phyloP scores from a whole-genome alignment of 1,140 invertebrate genomes.

The Ladona fulva region DNA sequence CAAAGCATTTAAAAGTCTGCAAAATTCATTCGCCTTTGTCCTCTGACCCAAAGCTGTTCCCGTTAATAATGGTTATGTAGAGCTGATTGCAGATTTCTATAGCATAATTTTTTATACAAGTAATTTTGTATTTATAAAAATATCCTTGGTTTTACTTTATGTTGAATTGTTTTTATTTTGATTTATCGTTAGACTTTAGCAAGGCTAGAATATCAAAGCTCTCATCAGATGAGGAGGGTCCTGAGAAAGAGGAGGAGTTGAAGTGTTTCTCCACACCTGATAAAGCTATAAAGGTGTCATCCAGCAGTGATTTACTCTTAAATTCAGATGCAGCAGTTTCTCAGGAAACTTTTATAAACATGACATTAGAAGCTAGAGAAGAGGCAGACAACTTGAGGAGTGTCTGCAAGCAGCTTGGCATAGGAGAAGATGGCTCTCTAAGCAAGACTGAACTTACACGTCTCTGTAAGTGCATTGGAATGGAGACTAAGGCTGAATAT shows the following conservation, averaged over 20 bases:
- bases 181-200: background rate
- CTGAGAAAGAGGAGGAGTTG: background rate
- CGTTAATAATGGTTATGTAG: too few species aligned
- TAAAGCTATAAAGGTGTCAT: background rate
- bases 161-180: background rate
- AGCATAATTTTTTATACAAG: background rate
- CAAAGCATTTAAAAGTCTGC: too few species aligned
- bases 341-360: slow-evolving; percentile 10
- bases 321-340: background rate
- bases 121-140: background rate
- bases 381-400: background rate
- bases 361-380: background rate
- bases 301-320: background rate
- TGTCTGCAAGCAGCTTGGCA: slow-evolving; percentile 10
- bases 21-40: too few species aligned
- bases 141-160: background rate
- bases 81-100: too few species aligned
- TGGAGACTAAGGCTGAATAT: slow-evolving; percentile 48
- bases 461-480: slow-evolving; percentile 54
- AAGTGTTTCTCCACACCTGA: background rate
- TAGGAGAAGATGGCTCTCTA: slow-evolving; percentile 46
- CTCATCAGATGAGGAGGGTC: background rate
- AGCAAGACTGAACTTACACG: slow-evolving; percentile 45
- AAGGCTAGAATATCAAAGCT: background rate
- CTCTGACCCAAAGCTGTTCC: too few species aligned